Percentiles rank a stretch among this genome's conserved stretches.
phyloP scores from a whole-genome alignment of 2,113 vertebrate species.

The Lycocorax pyrrhopterus region DNA sequence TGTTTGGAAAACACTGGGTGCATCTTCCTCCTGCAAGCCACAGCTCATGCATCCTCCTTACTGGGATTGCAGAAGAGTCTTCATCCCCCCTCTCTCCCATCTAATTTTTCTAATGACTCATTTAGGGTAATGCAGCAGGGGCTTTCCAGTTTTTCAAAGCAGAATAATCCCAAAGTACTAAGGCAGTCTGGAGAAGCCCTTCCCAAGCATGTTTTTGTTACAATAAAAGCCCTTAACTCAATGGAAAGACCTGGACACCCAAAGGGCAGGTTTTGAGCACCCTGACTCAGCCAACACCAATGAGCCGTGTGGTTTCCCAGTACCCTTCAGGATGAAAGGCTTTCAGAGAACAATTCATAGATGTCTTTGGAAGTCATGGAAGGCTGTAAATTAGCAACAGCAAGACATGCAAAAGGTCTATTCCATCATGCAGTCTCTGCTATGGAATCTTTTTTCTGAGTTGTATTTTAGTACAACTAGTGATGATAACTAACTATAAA shows the following conservation, averaged over 20 bases:
- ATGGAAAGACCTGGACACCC: background rate
- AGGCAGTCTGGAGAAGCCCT: background rate
- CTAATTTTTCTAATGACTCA: background rate
- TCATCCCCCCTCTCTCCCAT: background rate
- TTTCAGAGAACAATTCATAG: background rate
- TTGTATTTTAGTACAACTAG: background rate
- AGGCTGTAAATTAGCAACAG: conserved; percentile 8
- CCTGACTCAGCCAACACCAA: background rate
- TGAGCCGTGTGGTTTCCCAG: background rate
- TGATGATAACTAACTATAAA: conserved; percentile 28
- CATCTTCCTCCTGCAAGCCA: background rate
- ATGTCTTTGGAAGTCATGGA: background rate
- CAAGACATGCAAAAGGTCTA: background rate
- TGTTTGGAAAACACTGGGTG: background rate
- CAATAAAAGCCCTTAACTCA: background rate
- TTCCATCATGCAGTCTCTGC: background rate
- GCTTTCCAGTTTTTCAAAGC: conserved; percentile 1
- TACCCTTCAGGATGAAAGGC: background rate
- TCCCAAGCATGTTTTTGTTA: background rate
- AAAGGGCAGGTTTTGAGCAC: background rate
- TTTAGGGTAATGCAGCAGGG: background rate
- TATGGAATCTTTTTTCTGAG: background rate
- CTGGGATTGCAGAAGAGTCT: background rate
- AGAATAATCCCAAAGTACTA: background rate
- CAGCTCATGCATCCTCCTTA: background rate